These are phyloP conservation scores for Nycticryphes semicollaris DNA, from an alignment of 2,113 vertebrate genomes.

Conservation along the genomic window DNA sequence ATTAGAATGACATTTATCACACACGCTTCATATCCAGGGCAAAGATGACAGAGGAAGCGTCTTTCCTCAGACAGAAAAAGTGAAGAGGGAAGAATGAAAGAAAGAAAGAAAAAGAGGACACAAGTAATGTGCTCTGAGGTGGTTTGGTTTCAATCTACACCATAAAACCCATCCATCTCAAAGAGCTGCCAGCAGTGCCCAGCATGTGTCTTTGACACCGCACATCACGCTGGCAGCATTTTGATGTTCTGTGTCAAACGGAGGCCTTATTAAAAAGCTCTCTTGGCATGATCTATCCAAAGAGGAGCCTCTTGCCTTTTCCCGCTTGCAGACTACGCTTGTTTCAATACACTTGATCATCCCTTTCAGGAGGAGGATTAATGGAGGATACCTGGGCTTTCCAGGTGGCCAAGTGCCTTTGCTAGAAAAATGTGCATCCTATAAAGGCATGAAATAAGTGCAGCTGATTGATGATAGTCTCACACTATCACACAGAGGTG, in stretches of 20 bases:
- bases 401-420: not conserved
- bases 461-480: not conserved
- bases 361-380: not conserved
- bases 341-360: not conserved
- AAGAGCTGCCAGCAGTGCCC: not conserved
- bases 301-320: conserved; percentile 3
- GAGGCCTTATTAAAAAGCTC: not conserved
- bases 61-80: not conserved
- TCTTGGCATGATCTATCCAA: not conserved
- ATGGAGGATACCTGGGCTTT: not conserved
- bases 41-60: not conserved
- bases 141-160: not conserved
- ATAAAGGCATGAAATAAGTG: not conserved
- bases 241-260: conserved; percentile 12
- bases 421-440: not conserved
- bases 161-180: not conserved
- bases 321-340: not conserved
- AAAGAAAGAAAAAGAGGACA: not conserved
- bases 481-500: not conserved
- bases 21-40: not conserved
- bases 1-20: not conserved
- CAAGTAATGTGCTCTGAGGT: not conserved
- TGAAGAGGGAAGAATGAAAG: not conserved
- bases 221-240: not conserved
- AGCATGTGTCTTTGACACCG: not conserved